Percentiles rank a stretch among this genome's conserved stretches.
phyloP scores from a whole-genome alignment of 2,888 invertebrate species.

The Machimus rusticus region DNA sequence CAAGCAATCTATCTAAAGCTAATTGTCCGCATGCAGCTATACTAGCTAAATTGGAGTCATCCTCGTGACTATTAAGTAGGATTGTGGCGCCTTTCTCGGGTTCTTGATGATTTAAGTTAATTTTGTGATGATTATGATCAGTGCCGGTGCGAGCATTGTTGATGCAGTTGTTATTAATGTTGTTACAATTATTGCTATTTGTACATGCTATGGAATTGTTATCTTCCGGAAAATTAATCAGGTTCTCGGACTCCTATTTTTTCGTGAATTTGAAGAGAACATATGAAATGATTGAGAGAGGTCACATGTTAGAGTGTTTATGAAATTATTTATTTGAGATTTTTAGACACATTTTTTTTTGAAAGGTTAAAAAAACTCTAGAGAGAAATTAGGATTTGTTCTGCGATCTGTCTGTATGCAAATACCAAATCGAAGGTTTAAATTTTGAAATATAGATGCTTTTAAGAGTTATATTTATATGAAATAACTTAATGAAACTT shows the following conservation, averaged over 20 bases:
- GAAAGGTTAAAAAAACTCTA: neutral
- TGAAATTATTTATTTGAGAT: neutral
- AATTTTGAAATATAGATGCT: too few relatives aligned
- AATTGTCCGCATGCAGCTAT: conserved; percentile 49
- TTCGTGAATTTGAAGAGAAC: conserved; percentile 41
- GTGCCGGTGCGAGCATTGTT: conserved; percentile 36
- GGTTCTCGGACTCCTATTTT: conserved; percentile 50
- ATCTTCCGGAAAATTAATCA: conserved; percentile 47
- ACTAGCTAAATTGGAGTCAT: conserved; percentile 44
- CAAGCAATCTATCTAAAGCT: conserved; percentile 51
- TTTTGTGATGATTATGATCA: conserved; percentile 41
- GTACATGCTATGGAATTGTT: conserved; percentile 45
- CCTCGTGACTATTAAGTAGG: conserved; percentile 35
- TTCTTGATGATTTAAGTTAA: conserved; percentile 21
- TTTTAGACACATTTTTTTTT: neutral
- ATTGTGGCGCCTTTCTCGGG: neutral
- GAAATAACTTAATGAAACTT: too few relatives aligned
- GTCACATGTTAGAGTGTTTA: neutral
- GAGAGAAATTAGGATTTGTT: neutral
- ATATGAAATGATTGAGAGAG: neutral
- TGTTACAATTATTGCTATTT: conserved; percentile 38
- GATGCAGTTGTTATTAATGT: conserved; percentile 40
- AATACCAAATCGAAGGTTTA: too few relatives aligned
- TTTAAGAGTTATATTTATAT: too few relatives aligned
- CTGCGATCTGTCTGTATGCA: neutral